Base-by-base conservation (phyloP, 2,888 invertebrate species). In the Dexiosoma caninum region DNA sequence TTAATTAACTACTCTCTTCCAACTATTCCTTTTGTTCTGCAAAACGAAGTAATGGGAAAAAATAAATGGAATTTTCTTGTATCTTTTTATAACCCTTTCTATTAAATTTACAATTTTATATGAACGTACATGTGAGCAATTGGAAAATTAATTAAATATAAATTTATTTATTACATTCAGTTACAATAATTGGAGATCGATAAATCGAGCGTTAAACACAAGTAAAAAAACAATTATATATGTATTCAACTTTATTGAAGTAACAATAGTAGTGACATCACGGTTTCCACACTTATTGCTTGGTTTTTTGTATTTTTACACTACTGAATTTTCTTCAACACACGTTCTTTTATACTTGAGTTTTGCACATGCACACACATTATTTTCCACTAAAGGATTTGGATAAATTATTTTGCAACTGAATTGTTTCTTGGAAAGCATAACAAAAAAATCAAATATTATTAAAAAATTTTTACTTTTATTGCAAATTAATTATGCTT, bases 211-310 rank as follows among this genome's bases (percentile, higher is more conserved):
- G n/a, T 23, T 66, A 12, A 42, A 49, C 30, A 71, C 55, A 77
- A 69, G 10, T 78, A 69, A 42, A 66, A 69, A 46, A 6, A 12
- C 78, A 16, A 66, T n/a, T n/a, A n/a, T n/a, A 79, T 67, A 75
- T 60, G 46, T n/a, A 40, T 71, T 67, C 57, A 62, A 66, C 2
- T 70, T 74, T 67, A 37, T 62, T 40, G 2, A 72, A 60, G 51
- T 66, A 49, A 55, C 27, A 75, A 72, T 32, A 70, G 46, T 69
- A 81, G 80, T 84, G 84, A 84, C 84, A 84, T 84, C 84, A 84
- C 83, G 77, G 74, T 74, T 78, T 72, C 72, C 69, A 49, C 37
- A 46, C 57, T 60, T 46, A 16, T 16, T 74, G 60, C 30, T 60
- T 46, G 19, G 16, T 32, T 55, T 51, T 67, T 49, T 10, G 6